Evolutionary conservation across 2,888 invertebrate genomes (phyloP).

Genomic region (Furcula furcula): DNA sequence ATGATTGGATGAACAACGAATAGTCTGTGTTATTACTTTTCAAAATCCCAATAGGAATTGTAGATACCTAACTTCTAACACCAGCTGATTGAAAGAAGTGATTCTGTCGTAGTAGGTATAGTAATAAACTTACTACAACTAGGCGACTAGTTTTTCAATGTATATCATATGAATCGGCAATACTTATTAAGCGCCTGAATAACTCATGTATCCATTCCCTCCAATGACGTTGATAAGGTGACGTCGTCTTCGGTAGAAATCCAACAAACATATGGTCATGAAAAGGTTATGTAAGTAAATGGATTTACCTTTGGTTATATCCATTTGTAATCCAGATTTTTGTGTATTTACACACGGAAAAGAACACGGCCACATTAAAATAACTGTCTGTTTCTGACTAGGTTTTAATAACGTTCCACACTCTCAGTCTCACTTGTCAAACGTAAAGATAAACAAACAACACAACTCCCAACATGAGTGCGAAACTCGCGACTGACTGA

Average conservation of each 20-base stretch:
- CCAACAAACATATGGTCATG: constrained; percentile 55
- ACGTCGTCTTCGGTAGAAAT: constrained; percentile 53
- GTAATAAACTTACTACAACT: no score
- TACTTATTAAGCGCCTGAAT: no score
- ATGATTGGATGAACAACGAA: no score
- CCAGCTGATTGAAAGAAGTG: no score
- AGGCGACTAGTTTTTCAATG: no score
- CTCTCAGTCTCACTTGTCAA: constrained; percentile 54
- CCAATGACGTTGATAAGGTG: constrained; percentile 26
- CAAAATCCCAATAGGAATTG: no score
- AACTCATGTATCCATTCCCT: no score
- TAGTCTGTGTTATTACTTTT: no score
- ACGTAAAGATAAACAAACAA: constrained; percentile 39
- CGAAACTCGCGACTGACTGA: constrained; percentile 66
- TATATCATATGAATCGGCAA: no score
- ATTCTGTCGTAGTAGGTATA: no score
- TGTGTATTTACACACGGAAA: constrained; percentile 33
- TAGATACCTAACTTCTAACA: no score
- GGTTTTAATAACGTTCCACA: constrained; percentile 21
- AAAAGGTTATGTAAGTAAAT: constrained; percentile 54
- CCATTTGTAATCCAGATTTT: constrained; percentile 57
- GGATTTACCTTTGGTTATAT: constrained; percentile 60
- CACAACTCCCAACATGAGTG: constrained; percentile 61
- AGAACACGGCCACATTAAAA: constrained; percentile 48
- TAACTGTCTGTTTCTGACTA: constrained; percentile 26